Percentiles rank a stretch among this genome's conserved stretches.
phyloP scores from a whole-genome alignment of 2,113 vertebrate genomes.

The Muscicapa adusta region DNA sequence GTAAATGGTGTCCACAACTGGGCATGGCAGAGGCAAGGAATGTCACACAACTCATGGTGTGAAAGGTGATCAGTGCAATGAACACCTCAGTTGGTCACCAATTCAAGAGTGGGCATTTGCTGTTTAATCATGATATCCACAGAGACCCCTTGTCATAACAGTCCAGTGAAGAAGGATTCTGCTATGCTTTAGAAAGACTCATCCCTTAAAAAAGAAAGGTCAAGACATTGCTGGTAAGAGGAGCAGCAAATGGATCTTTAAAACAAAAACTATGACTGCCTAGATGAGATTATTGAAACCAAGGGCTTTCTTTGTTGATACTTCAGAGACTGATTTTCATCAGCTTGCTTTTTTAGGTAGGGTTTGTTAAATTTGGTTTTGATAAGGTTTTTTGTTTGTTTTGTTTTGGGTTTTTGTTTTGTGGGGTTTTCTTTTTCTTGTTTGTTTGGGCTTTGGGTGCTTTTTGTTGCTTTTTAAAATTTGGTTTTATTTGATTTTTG shows the following conservation, averaged over 20 bases:
- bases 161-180: background rate
- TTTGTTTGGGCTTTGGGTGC: background rate
- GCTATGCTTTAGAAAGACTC: background rate
- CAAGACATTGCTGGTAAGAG: background rate
- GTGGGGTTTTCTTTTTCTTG: background rate
- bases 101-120: background rate
- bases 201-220: background rate
- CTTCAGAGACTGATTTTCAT: background rate
- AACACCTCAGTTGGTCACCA: fast-evolving
- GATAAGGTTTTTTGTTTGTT: background rate
- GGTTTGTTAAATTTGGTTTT: background rate
- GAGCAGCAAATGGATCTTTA: background rate
- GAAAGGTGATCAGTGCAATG: background rate
- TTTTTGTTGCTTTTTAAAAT: background rate
- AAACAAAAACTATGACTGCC: background rate
- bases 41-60: fast-evolving
- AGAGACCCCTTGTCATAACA: background rate
- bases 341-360: background rate
- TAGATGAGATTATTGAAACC: background rate
- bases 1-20: background rate
- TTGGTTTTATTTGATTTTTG: background rate
- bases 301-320: background rate
- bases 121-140: background rate
- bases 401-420: background rate
- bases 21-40: background rate